Conservation (phyloP, 2,888 invertebrate genomes). For the Pyrrhia umbra region DNA sequence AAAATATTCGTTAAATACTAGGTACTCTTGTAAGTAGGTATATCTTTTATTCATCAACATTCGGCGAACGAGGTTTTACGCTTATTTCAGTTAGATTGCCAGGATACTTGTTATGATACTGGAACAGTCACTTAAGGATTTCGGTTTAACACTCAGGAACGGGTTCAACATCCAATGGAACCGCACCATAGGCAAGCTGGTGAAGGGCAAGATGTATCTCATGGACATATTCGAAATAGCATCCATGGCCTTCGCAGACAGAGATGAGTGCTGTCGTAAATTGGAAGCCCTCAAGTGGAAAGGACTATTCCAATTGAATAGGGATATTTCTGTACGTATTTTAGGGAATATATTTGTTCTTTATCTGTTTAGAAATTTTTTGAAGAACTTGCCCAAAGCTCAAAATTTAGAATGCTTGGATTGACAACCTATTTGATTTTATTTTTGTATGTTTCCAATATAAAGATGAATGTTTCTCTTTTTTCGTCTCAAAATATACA, state of each 20-base stretch:
- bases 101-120: too few species aligned
- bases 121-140: too few species aligned
- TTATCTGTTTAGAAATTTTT: neutral
- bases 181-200: conserved; percentile 93
- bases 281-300: conserved; percentile 94
- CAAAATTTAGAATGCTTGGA: neutral
- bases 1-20: too few species aligned
- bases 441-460: too few species aligned
- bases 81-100: too few species aligned
- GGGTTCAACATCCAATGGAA: conserved; percentile 96
- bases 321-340: conserved; percentile 83
- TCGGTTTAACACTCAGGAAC: conserved; percentile 83
- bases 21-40: too few species aligned
- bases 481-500: too few species aligned
- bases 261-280: conserved; percentile 94
- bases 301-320: conserved; percentile 92
- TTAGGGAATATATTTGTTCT: neutral
- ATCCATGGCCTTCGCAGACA: conserved; percentile 95
- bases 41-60: too few species aligned
- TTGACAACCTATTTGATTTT: too few species aligned
- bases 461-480: too few species aligned
- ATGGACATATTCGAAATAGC: conserved; percentile 97
- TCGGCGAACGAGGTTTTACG: too few species aligned
- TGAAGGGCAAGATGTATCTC: conserved; percentile 94
- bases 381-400: neutral